A percentile compares a stretch with the other conserved stretches of the same genome.
Evolutionary conservation across 2,113 vertebrate genomes (phyloP).

Genomic region (Strix aluco): DNA sequence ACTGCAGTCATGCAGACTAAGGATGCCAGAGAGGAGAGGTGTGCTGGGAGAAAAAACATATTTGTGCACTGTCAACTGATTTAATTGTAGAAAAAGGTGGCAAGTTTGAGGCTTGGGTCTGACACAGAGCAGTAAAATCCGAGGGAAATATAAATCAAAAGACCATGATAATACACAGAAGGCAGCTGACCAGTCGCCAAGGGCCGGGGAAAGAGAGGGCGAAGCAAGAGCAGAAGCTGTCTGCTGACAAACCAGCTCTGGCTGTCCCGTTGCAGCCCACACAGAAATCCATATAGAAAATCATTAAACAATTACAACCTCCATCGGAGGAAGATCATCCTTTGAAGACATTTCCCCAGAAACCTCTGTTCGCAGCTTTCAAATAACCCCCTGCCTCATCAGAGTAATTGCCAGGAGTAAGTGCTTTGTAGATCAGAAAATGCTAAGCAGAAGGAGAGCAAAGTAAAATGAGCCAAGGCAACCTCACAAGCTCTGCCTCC

Average conservation of each 20-base stretch:
- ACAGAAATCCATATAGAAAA: slow-evolving; percentile 14
- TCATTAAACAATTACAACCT: slow-evolving; percentile 56
- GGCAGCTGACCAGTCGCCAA: background rate
- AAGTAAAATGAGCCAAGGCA: background rate
- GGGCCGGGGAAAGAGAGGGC: fast-evolving
- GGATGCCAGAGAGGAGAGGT: background rate
- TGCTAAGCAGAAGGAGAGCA: background rate
- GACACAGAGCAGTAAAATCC: background rate
- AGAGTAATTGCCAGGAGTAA: background rate
- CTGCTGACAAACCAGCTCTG: background rate
- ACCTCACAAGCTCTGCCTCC: background rate
- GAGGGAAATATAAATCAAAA: background rate
- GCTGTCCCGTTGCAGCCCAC: background rate
- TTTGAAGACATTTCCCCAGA: slow-evolving; percentile 44
- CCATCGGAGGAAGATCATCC: background rate
- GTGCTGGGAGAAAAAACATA: background rate
- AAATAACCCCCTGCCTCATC: background rate
- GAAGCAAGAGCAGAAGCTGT: background rate
- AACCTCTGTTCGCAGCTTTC: background rate
- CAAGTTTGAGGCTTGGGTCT: background rate
- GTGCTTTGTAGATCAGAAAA: background rate
- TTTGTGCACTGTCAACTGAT: background rate
- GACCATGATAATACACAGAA: background rate
- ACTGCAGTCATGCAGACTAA: background rate
- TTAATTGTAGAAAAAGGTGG: background rate